phyloP scores from a whole-genome alignment of 2,888 invertebrate species.

The Sympetrum striolatum region DNA sequence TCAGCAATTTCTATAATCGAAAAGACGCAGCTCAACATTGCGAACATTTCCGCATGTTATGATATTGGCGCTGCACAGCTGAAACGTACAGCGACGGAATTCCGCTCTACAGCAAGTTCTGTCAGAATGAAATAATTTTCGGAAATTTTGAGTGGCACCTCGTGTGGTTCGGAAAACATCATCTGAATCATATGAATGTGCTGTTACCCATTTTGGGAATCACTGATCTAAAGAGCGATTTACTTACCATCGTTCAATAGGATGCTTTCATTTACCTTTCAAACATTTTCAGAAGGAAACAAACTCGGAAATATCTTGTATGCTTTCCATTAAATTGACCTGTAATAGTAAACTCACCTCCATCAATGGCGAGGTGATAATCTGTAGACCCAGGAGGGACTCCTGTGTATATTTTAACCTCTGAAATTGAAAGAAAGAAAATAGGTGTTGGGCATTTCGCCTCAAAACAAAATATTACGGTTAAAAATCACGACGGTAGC shows the following conservation, averaged over 20 bases:
- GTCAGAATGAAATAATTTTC: too few species aligned
- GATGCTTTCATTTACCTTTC: neutral
- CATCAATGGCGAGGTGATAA: constrained; percentile 60
- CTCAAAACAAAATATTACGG: neutral
- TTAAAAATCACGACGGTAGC: neutral
- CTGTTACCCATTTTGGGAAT: too few species aligned
- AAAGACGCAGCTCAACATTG: too few species aligned
- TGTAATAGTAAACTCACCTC: constrained; percentile 56
- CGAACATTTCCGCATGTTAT: too few species aligned
- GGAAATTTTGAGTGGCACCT: too few species aligned
- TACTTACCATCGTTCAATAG: neutral
- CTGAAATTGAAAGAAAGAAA: constrained; percentile 54
- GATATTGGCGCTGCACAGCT: too few species aligned
- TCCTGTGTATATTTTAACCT: constrained; percentile 60
- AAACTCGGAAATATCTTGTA: neutral
- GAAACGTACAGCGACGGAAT: too few species aligned
- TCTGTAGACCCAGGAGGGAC: constrained; percentile 56
- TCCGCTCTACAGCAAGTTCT: too few species aligned
- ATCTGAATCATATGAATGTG: too few species aligned
- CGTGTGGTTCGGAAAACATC: too few species aligned
- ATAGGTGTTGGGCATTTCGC: neutral
- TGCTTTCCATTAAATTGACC: neutral
- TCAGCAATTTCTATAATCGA: too few species aligned
- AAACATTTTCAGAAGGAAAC: neutral
- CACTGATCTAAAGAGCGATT: neutral